Conservation (phyloP, 2,888 invertebrate species). For the Cantharis rustica region DNA sequence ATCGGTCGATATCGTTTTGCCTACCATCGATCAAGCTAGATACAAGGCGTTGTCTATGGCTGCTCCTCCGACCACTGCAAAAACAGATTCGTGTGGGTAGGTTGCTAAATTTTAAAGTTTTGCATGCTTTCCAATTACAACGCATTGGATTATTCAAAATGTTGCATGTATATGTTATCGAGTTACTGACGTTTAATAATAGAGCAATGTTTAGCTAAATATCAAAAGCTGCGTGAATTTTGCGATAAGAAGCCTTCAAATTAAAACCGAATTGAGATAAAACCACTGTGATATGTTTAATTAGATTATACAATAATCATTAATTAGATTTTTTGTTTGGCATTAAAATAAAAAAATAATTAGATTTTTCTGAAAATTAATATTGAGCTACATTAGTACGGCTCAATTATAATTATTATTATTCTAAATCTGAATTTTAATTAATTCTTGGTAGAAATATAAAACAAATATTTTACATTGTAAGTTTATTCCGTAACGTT, state of each 20-base stretch:
- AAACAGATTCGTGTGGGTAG: conserved; percentile 53
- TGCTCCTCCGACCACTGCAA: conserved; percentile 53
- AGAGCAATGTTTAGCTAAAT: not conserved
- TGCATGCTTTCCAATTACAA: not conserved
- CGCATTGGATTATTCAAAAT: not conserved
- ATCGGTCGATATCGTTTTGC: conserved; percentile 86
- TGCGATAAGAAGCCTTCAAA: not conserved
- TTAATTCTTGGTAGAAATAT: too few species aligned
- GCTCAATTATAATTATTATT: too few species aligned
- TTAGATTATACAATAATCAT: not conserved
- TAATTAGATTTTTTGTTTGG: not conserved
- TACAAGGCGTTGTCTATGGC: conserved; percentile 82
- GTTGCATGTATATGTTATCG: conserved; percentile 14
- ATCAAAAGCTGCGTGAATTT: not conserved
- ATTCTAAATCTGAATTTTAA: too few species aligned
- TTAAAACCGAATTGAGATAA: not conserved
- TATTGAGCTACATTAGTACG: too few species aligned
- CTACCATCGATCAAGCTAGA: conserved; percentile 82
- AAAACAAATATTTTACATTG: too few species aligned
- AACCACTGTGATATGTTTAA: not conserved
- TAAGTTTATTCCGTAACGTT: too few species aligned
- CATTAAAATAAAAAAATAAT: not conserved
- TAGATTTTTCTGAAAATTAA: too few species aligned
- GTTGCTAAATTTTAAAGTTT: conserved; percentile 39
- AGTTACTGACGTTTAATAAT: not conserved